phyloP scores from a whole-genome alignment of 2,888 invertebrate genomes.

The Germaria angustata region DNA sequence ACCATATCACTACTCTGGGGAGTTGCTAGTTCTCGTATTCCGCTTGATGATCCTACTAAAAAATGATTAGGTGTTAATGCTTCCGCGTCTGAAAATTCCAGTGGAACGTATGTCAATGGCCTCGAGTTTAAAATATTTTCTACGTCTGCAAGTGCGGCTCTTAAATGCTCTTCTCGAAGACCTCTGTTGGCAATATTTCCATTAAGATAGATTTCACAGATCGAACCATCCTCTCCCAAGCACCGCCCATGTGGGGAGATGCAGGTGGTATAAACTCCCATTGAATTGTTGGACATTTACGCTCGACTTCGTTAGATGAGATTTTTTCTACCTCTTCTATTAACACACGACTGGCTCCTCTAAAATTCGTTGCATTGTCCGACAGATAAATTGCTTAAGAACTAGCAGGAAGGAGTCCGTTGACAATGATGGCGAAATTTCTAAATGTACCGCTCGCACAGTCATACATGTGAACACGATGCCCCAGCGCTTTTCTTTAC shows the following conservation, averaged over 20 bases:
- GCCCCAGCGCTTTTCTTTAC: background rate
- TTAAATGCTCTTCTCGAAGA: background rate
- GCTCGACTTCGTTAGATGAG: background rate
- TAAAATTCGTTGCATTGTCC: background rate
- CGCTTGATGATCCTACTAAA: conserved; percentile 35
- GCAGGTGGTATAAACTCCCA: background rate
- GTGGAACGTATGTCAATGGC: conserved; percentile 46
- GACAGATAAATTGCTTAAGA: background rate
- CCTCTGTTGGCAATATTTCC: background rate
- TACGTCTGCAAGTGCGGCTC: conserved; percentile 44
- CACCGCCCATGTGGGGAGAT: background rate
- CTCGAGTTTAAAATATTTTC: conserved; percentile 42
- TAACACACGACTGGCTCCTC: background rate
- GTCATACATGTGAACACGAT: background rate
- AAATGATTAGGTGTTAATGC: conserved; percentile 53
- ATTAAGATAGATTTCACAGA: background rate
- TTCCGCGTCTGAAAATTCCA: conserved; percentile 25
- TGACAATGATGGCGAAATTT: background rate
- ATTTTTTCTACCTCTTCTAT: background rate
- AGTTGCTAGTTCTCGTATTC: background rate
- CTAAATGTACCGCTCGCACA: background rate
- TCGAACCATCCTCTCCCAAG: background rate
- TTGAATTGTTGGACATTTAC: background rate
- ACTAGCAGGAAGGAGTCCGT: background rate
- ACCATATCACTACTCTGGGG: too few species aligned